Evolutionary conservation across 2,797 vertebrate genomes (phyloP).

Genomic region (Sebastiscus albofasciatus): DNA sequence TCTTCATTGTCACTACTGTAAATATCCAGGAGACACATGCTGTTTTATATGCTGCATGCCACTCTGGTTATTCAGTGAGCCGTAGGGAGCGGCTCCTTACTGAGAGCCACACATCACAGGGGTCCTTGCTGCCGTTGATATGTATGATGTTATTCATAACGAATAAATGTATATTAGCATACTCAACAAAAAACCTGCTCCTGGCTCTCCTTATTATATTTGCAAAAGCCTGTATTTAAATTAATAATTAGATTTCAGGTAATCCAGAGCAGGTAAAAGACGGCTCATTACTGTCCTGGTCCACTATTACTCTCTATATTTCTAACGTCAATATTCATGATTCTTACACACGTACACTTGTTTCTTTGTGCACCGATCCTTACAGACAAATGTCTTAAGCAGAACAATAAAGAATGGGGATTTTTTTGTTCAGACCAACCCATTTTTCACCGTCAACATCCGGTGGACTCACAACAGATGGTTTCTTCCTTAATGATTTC

Average conservation of each 20-base stretch:
- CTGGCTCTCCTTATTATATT: conserved; percentile 3
- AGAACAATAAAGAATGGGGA: conserved; percentile 28
- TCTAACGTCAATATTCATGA: background rate
- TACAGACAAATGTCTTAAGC: conserved; percentile 2
- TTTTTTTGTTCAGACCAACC: conserved; percentile 9
- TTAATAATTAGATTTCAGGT: conserved; percentile 40
- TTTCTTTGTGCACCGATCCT: conserved; percentile 9
- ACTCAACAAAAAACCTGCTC: conserved; percentile 28
- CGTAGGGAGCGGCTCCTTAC: conserved; percentile 31
- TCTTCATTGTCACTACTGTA: background rate
- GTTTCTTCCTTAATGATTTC: conserved; percentile 18
- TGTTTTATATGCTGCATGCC: conserved; percentile 24
- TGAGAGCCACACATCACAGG: conserved; percentile 36
- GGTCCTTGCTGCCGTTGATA: conserved; percentile 1
- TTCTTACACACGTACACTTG: background rate
- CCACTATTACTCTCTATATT: background rate
- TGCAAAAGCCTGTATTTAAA: conserved; percentile 58
- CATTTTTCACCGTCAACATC: conserved; percentile 35
- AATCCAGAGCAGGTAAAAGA: conserved; percentile 22
- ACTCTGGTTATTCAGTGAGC: conserved; percentile 32
- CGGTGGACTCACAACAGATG: background rate
- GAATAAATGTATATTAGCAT: conserved; percentile 51
- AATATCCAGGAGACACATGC: conserved; percentile 21
- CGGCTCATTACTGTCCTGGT: background rate
- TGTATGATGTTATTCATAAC: conserved; percentile 42